Evolutionary conservation across 2,888 invertebrate genomes (phyloP), one percentile per base, ranked within the genome.

Genomic region (Drosophila rellima): DNA sequence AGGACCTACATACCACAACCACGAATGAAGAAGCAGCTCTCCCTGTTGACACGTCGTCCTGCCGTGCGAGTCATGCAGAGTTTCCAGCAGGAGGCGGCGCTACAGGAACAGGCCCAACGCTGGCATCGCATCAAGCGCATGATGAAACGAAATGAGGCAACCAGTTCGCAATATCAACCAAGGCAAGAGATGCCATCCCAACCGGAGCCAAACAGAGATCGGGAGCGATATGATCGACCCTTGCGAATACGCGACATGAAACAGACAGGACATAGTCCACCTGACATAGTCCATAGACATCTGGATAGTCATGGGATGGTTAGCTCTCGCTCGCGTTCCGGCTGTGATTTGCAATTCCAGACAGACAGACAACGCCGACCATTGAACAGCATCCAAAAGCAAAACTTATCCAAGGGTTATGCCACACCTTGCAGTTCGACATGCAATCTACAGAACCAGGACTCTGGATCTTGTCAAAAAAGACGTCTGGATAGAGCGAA

Each of bases 251-350:
- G 48, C 4, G 3, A 13, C 18, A 6, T 17, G 17, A 17, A 47
- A 6, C 47, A 29, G 17, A 1, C 29, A 5, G 15, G 45, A 42
- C 8, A 42, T 8, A 2, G 13, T 6, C 6, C 10, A n/a, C n/a
- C n/a, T n/a, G n/a, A n/a, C n/a, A n/a, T n/a, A n/a, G n/a, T n/a
- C n/a, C n/a, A n/a, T n/a, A n/a, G n/a, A n/a, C n/a, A n/a, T 8
- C 20, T 7, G n/a, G 20, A 33, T 20, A n/a, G 33, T 48, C 13
- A 18, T 20, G 33, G 33, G 18, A 33, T 48, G 48, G 13, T 33
- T 13, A 17, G 26, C n/a, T 8, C 26, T 23, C 78, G 75, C 5
- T 64, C 69, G 1, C 78, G 64, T 10, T 74, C 75, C 15, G 75
- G 75, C 11, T 78, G 75, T 15, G 75, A 78, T 39, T 35, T 39